Evolutionary conservation across 2,113 vertebrate genomes (phyloP).

Genomic region (Periophthalmodon schlosseri): DNA sequence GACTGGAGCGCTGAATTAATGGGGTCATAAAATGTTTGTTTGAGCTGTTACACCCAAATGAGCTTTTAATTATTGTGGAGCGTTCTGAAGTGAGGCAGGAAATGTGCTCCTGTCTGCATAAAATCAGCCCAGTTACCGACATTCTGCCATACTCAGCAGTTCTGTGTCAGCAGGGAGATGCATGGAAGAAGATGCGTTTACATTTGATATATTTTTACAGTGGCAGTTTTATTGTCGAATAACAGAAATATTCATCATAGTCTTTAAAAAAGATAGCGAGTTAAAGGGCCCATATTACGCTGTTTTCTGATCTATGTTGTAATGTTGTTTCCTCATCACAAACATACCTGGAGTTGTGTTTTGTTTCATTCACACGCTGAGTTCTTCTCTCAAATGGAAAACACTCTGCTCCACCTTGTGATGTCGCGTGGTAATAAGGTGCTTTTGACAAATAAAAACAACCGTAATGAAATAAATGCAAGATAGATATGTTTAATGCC

Average conservation of each 20-base stretch:
- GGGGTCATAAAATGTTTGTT: conserved; percentile 70
- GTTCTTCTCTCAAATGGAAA: too few relatives aligned
- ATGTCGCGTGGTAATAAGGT: too few relatives aligned
- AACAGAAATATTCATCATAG: not conserved
- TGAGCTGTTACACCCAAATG: conserved; percentile 69
- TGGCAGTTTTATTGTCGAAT: not conserved
- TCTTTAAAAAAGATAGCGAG: too few relatives aligned
- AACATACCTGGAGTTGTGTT: too few relatives aligned
- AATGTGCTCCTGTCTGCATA: conserved; percentile 65
- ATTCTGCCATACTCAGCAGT: conserved; percentile 47
- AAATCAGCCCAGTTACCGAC: conserved; percentile 59
- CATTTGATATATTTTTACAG: conserved; percentile 4
- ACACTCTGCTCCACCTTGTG: too few relatives aligned
- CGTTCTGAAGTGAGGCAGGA: conserved; percentile 66
- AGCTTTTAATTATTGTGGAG: conserved; percentile 70
- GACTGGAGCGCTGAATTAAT: conserved; percentile 56
- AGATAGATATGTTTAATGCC: too few relatives aligned
- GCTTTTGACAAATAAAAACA: too few relatives aligned
- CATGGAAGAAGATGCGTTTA: conserved; percentile 29
- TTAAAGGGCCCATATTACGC: too few relatives aligned
- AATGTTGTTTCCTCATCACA: too few relatives aligned
- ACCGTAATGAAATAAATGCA: too few relatives aligned
- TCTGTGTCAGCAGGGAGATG: conserved; percentile 29
- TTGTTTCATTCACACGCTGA: too few relatives aligned
- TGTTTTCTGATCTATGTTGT: too few relatives aligned